These are phyloP conservation scores for Danaus plexippus DNA, from an alignment of 1,140 invertebrate genomes.

Conservation along the genomic window DNA sequence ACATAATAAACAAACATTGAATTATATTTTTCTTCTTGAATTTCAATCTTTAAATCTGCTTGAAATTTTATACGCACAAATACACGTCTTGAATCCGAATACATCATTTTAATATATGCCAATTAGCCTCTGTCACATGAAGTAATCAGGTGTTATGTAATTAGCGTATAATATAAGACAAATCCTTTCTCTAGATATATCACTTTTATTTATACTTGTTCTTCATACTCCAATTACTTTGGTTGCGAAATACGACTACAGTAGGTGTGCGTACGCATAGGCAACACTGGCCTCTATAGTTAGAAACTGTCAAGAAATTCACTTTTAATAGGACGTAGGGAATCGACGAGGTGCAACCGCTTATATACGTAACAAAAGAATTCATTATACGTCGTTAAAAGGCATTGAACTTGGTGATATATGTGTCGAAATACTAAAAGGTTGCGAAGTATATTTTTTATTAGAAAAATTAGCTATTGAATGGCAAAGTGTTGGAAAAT, in stretches of 20 bases:
- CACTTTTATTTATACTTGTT: constrained; percentile 19
- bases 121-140: not conserved
- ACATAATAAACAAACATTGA: too few relatives aligned
- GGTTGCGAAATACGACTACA: constrained; percentile 17
- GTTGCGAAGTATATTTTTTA: constrained; percentile 30
- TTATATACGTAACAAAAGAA: too few relatives aligned
- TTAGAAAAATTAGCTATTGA: constrained; percentile 44
- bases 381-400: too few relatives aligned
- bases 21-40: too few relatives aligned
- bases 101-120: constrained; percentile 2
- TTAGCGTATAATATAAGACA: not conserved
- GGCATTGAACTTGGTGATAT: constrained; percentile 29
- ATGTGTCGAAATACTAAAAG: constrained; percentile 23
- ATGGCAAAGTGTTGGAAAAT: constrained; percentile 43
- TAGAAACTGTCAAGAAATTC: too few relatives aligned
- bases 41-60: not conserved
- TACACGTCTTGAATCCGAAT: not conserved
- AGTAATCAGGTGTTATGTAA: too few relatives aligned
- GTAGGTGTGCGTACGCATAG: constrained; percentile 4
- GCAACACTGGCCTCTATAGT: constrained; percentile 14
- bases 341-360: too few relatives aligned
- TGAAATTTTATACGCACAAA: constrained; percentile 1
- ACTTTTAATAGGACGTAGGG: too few relatives aligned
- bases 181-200: constrained; percentile 16
- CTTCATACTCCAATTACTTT: constrained; percentile 26